Evolutionary conservation across 23 tunicate species (phyloP), one percentile per base, ranked within the genome.

Genomic region (Halocynthia roretzi): DNA sequence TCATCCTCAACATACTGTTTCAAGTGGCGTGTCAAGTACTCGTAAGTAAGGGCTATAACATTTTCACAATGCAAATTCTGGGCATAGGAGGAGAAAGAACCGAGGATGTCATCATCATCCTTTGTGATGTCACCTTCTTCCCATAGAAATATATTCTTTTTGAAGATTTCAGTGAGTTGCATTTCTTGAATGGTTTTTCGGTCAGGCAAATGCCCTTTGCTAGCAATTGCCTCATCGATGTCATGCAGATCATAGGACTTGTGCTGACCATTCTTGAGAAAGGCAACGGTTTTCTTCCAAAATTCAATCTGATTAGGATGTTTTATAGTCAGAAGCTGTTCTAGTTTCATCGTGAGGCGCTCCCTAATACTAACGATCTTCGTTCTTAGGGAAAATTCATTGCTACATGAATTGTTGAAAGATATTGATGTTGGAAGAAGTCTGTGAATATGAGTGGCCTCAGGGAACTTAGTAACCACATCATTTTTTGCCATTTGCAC

Each of bases 31-130:
- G 10, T 50, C 18, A 74, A 54, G 17, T 54, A 54, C 20, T 74
- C 62, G 31, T 50, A 74, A 8, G 62, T 74, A 20, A 74, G 56
- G 19, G 78, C 64, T 64, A 74, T 74, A 14, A 56, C 15, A 54
- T 21, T 52, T 12, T 56, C 50, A 22, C 64, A 20, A 8, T 54
- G 17, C 9, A 20, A 0, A 54, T 56, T 64, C 8, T 74, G 50
- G 8, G 55, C 60, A 5, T 22, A 31, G 8, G 62, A 52, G 12
- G 14, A 14, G 19, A 54, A 22, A 54, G n/a, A 54, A 54, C n/a
- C 78, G 64, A 56, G 18, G n/a, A 74, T 54, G 14, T 12, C 5
- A 54, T 56, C 78, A 10, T 12, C 76, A 14, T 44, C 12, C 11
- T 71, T 71, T 20, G n/a, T 31, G 44, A 31, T 8, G 31, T 65